Percentiles rank a stretch among this genome's conserved stretches.
These are phyloP conservation scores for Fregetta grallaria DNA, from an alignment of 2,113 vertebrate genomes.

Conservation along the genomic window DNA sequence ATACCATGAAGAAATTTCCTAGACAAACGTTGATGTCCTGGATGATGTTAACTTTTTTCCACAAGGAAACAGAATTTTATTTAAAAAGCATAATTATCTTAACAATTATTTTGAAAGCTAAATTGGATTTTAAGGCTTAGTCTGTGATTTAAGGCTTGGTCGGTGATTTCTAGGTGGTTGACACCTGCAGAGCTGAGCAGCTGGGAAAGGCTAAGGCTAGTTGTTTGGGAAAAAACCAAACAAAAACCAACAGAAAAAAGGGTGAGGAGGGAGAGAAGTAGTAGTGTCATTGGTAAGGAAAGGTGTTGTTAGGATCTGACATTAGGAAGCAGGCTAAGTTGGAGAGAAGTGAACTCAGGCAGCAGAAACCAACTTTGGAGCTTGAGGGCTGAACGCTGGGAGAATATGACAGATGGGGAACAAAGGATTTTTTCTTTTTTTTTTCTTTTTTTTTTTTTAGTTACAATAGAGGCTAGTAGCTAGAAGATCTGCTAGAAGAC, in stretches of 20 bases:
- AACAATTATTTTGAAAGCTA: background rate
- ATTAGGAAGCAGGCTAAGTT: background rate
- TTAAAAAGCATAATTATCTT: constrained; percentile 17
- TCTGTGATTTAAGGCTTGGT: background rate
- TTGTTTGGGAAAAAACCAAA: background rate
- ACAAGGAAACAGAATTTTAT: constrained; percentile 27
- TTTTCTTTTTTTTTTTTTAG: background rate
- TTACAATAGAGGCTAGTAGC: background rate
- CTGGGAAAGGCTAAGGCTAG: background rate
- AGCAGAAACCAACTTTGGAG: background rate
- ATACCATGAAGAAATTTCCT: constrained; percentile 13
- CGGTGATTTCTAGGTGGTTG: background rate
- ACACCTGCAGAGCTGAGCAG: background rate
- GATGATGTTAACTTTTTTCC: background rate
- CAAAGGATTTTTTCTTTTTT: background rate
- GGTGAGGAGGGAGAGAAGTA: background rate
- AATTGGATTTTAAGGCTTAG: constrained; percentile 10
- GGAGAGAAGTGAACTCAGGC: background rate
- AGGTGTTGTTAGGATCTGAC: background rate
- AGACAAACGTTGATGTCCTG: constrained; percentile 19
- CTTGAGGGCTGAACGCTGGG: background rate
- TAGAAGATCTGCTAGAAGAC: background rate
- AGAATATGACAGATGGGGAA: background rate
- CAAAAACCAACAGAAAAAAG: background rate
- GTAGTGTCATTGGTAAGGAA: background rate